Conservation (phyloP, 1,140 invertebrate species). For the Trichomalopsis sarcophagae region DNA sequence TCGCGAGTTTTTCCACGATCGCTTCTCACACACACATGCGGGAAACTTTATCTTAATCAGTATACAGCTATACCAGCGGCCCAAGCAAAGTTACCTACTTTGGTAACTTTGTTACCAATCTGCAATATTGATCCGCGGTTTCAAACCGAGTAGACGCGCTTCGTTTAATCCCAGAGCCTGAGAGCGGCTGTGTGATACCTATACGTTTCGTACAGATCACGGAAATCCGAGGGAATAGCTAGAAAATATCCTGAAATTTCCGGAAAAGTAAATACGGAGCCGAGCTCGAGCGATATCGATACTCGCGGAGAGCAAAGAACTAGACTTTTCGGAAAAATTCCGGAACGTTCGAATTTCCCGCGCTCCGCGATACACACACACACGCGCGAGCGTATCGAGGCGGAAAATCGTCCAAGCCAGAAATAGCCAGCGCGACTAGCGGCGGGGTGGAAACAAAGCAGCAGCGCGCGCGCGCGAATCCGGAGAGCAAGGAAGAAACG, state of each 20-base stretch:
- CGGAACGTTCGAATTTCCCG: not conserved
- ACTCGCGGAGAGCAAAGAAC: too few relatives aligned
- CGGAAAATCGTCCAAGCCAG: not conserved
- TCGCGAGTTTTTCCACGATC: too few relatives aligned
- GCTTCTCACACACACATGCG: too few relatives aligned
- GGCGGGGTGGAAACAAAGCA: not conserved
- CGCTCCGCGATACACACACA: not conserved
- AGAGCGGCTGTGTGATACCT: not conserved
- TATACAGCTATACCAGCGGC: not conserved
- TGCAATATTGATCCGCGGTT: not conserved
- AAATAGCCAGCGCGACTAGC: not conserved
- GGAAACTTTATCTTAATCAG: not conserved
- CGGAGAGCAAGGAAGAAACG: not conserved
- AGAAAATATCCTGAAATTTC: not conserved
- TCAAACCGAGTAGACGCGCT: not conserved
- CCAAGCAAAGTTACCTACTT: not conserved
- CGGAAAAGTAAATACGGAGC: too few relatives aligned
- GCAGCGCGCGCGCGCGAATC: not conserved
- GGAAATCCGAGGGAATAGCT: not conserved
- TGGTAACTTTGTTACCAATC: conserved; percentile 12
- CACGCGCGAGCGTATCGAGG: too few relatives aligned
- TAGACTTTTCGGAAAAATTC: not conserved
- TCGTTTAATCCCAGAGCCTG: too few relatives aligned
- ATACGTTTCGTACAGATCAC: too few relatives aligned
- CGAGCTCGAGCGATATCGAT: too few relatives aligned